A percentile compares a stretch with the other conserved stretches of the same genome.
Evolutionary conservation across 2,797 vertebrate species (phyloP).

Genomic region (Bucorvus abyssinicus): DNA sequence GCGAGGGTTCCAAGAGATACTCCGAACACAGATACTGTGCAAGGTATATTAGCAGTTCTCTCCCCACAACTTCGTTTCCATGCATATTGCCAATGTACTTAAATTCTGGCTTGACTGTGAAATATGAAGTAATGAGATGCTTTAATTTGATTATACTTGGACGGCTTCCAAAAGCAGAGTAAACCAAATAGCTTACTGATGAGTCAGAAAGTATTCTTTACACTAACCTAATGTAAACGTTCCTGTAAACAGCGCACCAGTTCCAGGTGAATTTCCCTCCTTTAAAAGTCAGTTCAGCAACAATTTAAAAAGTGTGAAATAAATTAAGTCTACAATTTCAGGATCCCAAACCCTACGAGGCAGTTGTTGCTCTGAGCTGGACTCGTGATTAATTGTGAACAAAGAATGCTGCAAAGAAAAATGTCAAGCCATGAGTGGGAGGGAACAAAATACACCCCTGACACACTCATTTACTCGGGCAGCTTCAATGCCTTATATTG

Average conservation of each 20-base stretch:
- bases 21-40: conserved; percentile 93
- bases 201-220: background rate
- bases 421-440: background rate
- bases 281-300: background rate
- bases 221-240: accelerated
- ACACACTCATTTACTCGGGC: background rate
- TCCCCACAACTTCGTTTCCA: conserved; percentile 94
- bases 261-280: background rate
- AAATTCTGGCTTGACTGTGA: conserved; percentile 92
- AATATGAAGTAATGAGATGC: background rate
- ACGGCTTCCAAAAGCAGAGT: background rate
- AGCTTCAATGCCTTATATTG: background rate
- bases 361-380: background rate
- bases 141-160: conserved; percentile 2
- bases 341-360: background rate
- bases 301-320: background rate
- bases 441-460: background rate
- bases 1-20: conserved; percentile 86
- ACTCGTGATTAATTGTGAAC: background rate
- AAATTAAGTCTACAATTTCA: background rate
- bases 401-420: background rate
- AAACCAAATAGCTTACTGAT: background rate
- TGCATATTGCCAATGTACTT: conserved; percentile 97
- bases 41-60: conserved; percentile 92
- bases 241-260: background rate